These are phyloP conservation scores for Cossypha polioptera DNA, from an alignment of 2,797 vertebrate genomes.

Conservation along the genomic window DNA sequence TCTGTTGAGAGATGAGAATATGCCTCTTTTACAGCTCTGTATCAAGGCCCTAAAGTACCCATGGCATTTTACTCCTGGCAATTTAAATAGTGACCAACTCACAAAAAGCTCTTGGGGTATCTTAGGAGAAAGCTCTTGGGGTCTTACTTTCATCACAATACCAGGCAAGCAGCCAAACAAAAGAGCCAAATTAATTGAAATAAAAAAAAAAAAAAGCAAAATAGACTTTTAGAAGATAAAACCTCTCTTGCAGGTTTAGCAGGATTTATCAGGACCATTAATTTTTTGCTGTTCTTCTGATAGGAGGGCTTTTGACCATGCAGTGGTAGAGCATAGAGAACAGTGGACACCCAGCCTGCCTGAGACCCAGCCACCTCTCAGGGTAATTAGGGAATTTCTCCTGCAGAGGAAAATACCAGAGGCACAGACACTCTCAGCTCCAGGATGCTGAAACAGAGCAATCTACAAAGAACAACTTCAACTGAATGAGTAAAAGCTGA, in stretches of 20 bases:
- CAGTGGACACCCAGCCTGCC: background rate
- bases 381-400: background rate
- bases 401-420: background rate
- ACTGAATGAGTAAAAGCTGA: background rate
- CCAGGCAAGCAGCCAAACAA: background rate
- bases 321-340: background rate
- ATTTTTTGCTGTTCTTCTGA: background rate
- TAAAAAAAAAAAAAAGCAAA: background rate
- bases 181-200: background rate
- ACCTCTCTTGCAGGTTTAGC: background rate
- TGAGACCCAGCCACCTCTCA: background rate
- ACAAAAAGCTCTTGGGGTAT: background rate
- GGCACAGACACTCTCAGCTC: background rate
- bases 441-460: background rate
- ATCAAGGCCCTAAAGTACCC: background rate
- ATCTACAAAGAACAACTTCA: background rate
- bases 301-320: background rate
- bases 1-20: background rate
- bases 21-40: background rate
- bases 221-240: background rate
- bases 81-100: background rate
- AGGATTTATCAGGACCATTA: background rate
- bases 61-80: rapidly evolving
- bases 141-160: background rate
- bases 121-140: background rate